Conservation (phyloP, 2,113 vertebrate genomes). For the Pycnonotus jocosus region DNA sequence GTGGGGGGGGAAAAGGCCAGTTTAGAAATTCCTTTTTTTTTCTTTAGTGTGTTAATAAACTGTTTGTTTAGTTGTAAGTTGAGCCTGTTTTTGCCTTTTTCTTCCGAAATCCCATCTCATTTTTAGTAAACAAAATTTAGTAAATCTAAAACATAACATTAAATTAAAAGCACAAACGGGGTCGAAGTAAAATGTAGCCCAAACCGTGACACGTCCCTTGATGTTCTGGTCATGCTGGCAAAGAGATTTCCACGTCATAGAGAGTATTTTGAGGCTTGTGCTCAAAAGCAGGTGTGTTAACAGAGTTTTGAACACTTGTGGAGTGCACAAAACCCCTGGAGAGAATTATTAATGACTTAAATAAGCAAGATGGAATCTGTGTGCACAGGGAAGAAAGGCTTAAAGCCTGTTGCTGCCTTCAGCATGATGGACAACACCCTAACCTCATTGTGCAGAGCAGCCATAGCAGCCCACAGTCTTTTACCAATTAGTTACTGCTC, state of each 20-base stretch:
- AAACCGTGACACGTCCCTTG: no score
- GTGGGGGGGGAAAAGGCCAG: no score
- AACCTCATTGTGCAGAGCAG: neutral
- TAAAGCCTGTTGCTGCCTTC: neutral
- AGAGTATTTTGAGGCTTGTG: neutral
- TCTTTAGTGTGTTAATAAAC: no score
- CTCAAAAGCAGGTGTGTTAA: neutral
- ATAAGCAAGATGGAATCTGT: neutral
- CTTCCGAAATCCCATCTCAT: no score
- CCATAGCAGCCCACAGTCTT: neutral
- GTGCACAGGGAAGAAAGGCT: rapidly evolving
- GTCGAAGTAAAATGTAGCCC: no score
- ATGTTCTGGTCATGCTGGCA: rapidly evolving
- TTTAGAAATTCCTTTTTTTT: no score
- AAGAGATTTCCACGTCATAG: neutral
- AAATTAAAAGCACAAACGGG: no score
- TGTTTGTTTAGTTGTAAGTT: no score
- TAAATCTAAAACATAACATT: no score
- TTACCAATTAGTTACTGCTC: neutral
- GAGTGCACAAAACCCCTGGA: neutral
- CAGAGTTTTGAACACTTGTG: neutral
- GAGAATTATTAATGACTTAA: neutral
- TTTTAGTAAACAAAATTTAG: no score
- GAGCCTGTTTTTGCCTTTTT: no score
- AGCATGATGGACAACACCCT: neutral